phyloP scores from a whole-genome alignment of 2,113 vertebrate genomes.

The Monarcha castaneiventris region DNA sequence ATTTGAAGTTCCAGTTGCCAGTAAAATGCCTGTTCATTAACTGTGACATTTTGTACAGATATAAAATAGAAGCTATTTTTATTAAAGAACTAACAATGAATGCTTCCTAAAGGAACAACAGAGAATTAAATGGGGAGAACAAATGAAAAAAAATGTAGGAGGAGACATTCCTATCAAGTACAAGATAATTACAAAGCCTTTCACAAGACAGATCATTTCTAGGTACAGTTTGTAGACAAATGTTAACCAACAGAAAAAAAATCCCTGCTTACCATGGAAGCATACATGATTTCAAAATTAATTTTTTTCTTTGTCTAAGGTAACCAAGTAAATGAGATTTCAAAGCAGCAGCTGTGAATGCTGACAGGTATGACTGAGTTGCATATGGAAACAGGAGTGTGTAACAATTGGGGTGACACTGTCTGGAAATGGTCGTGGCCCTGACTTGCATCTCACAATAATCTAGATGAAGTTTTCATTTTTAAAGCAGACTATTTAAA shows the following conservation, averaged over 20 bases:
- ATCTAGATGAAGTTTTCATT: not conserved
- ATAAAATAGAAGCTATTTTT: conserved; percentile 45
- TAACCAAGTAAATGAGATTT: not conserved
- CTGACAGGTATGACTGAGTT: not conserved
- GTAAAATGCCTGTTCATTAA: conserved; percentile 3
- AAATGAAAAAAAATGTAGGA: not conserved
- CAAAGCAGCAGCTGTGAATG: not conserved
- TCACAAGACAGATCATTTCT: not conserved
- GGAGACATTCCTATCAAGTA: not conserved
- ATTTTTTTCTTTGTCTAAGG: not conserved
- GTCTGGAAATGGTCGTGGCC: not conserved
- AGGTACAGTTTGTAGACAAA: not conserved
- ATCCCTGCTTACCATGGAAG: not conserved
- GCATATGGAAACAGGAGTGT: not conserved
- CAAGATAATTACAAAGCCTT: not conserved
- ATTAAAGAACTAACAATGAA: conserved; percentile 14
- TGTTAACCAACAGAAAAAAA: not conserved
- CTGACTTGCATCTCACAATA: not conserved
- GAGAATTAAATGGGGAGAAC: conserved; percentile 8
- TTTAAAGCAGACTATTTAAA: not conserved
- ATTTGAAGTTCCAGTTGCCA: not conserved
- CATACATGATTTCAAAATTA: not conserved
- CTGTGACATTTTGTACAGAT: not conserved
- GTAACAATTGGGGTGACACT: not conserved
- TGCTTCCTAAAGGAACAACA: not conserved